phyloP scores from a whole-genome alignment of 2,888 invertebrate species.

The Lepidocyrtinus sp. region DNA sequence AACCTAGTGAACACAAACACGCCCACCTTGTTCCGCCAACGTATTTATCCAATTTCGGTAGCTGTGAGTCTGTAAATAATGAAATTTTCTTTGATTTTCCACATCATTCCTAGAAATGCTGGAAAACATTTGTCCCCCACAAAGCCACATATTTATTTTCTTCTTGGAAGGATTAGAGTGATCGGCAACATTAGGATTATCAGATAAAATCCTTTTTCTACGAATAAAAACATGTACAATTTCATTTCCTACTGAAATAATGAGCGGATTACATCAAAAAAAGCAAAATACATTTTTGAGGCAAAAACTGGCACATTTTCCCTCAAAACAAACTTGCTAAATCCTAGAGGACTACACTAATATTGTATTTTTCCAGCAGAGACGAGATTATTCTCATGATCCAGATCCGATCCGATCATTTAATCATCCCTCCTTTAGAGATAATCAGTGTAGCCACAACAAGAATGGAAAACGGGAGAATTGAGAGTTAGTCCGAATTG shows the following conservation, averaged over 20 bases:
- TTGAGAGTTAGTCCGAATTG: too few relatives aligned
- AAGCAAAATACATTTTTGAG: conserved; percentile 26
- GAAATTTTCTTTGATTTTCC: conserved; percentile 45
- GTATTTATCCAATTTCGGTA: too few relatives aligned
- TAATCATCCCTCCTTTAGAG: not conserved
- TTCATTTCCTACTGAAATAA: conserved; percentile 22
- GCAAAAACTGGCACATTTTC: conserved; percentile 48
- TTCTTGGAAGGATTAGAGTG: not conserved
- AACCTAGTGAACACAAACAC: too few relatives aligned
- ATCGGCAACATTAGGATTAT: conserved; percentile 29
- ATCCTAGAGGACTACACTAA: conserved; percentile 1
- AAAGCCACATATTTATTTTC: not conserved
- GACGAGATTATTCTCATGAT: not conserved
- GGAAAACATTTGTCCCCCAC: not conserved
- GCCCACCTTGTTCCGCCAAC: too few relatives aligned
- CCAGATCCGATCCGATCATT: not conserved
- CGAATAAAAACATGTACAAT: conserved; percentile 33
- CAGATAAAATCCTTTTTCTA: conserved; percentile 29
- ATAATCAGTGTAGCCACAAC: not conserved
- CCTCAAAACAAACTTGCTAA: conserved; percentile 24
- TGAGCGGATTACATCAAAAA: conserved; percentile 35
- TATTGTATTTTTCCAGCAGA: not conserved
- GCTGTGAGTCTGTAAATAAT: too few relatives aligned
- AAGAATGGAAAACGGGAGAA: too few relatives aligned
- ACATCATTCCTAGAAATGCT: not conserved